Conservation (phyloP, 2,113 vertebrate genomes). For the Amphiprion ocellaris region DNA sequence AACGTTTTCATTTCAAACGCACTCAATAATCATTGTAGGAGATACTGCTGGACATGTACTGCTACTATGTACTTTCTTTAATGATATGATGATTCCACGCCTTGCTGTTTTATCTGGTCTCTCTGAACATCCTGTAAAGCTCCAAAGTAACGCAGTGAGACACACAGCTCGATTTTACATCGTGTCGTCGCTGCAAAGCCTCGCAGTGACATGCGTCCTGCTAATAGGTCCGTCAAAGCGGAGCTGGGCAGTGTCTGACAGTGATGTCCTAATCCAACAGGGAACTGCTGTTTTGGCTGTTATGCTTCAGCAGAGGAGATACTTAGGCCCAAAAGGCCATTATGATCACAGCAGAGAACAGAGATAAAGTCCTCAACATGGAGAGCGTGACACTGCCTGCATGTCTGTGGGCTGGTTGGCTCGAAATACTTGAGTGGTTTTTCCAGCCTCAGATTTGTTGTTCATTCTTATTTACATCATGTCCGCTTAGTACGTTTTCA, state of each 20-base stretch:
- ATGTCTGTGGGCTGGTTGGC: conserved; percentile 14
- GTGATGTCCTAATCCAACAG: conserved; percentile 70
- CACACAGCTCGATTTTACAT: conserved; percentile 37
- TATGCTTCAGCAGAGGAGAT: conserved; percentile 70
- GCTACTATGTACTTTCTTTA: conserved; percentile 6
- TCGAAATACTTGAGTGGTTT: neutral
- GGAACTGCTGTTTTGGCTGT: conserved; percentile 65
- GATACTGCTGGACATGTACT: neutral
- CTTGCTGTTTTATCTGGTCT: conserved; percentile 44
- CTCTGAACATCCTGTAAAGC: conserved; percentile 18
- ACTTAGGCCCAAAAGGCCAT: conserved; percentile 69
- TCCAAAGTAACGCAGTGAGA: conserved; percentile 26
- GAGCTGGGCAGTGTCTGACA: conserved; percentile 55
- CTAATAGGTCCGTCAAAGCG: conserved; percentile 71
- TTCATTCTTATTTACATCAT: conserved; percentile 4
- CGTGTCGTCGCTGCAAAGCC: conserved; percentile 43
- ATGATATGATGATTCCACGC: conserved; percentile 29
- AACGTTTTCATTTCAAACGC: neutral
- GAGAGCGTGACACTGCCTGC: conserved; percentile 8
- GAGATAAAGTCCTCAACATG: conserved; percentile 49
- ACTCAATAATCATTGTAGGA: neutral
- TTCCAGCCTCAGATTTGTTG: neutral
- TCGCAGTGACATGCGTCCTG: conserved; percentile 54
- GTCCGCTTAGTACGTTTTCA: neutral
- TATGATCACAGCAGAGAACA: conserved; percentile 57